phyloP scores from a whole-genome alignment of 2,888 invertebrate genomes.

The Sarcophaga variegata region DNA sequence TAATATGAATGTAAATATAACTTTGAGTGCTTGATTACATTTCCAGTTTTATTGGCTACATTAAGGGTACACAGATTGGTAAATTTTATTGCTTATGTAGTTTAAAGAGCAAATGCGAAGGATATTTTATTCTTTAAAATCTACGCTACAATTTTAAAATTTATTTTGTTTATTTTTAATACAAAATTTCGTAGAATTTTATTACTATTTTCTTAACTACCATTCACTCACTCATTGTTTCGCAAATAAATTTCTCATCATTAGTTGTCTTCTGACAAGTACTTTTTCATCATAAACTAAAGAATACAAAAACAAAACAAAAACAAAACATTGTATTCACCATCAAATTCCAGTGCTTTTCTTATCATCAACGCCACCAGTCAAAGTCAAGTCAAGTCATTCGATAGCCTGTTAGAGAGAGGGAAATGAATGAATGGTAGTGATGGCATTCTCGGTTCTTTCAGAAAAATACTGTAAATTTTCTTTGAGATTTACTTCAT shows the following conservation, averaged over 20 bases:
- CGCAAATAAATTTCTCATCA: constrained; percentile 62
- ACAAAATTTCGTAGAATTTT: constrained; percentile 12
- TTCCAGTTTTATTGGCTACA: too few species aligned
- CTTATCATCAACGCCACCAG: constrained; percentile 58
- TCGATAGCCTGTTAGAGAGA: constrained; percentile 30
- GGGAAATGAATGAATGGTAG: constrained; percentile 11
- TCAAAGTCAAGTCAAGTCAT: constrained; percentile 60
- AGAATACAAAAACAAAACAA: constrained; percentile 28
- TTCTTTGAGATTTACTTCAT: constrained; percentile 52
- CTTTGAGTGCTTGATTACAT: too few species aligned
- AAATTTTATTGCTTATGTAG: too few species aligned
- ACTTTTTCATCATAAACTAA: constrained; percentile 62
- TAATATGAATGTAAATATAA: too few species aligned
- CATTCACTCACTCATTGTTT: constrained; percentile 69
- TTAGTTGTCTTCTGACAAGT: constrained; percentile 67
- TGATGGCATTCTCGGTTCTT: neutral
- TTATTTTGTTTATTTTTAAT: neutral
- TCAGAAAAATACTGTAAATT: constrained; percentile 29
- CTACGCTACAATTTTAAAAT: neutral
- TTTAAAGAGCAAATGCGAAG: too few species aligned
- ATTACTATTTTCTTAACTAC: constrained; percentile 23
- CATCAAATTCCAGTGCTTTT: constrained; percentile 51
- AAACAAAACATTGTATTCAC: constrained; percentile 35
- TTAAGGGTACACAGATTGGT: too few species aligned
- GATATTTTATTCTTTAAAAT: too few species aligned